Evolutionary conservation across 1,140 invertebrate species (phyloP).

Genomic region (Drosophila nikananu): DNA sequence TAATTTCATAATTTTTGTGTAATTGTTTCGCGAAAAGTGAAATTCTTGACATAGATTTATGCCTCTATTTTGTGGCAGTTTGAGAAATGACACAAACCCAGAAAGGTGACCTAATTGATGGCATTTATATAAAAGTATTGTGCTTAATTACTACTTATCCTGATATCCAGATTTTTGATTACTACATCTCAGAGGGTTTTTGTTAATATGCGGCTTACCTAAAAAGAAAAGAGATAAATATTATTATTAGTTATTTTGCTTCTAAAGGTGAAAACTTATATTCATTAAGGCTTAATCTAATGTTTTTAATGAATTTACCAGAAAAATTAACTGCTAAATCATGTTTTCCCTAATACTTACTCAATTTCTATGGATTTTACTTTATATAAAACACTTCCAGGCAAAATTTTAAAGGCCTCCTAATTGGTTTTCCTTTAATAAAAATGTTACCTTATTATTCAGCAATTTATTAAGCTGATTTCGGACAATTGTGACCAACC

Average conservation of each 20-base stretch:
- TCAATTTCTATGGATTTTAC: neutral
- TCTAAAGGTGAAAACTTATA: neutral
- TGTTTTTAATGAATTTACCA: no score
- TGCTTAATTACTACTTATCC: slow-evolving; percentile 36
- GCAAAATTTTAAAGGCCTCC: neutral
- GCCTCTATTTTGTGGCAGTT: slow-evolving; percentile 9
- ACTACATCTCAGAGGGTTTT: neutral
- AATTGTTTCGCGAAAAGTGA: slow-evolving; percentile 48
- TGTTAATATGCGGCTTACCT: slow-evolving; percentile 13
- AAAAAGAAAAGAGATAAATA: slow-evolving; percentile 25
- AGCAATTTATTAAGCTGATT: slow-evolving; percentile 9
- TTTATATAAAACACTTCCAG: neutral
- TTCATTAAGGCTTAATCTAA: neutral
- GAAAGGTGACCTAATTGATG: slow-evolving; percentile 22
- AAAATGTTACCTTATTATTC: slow-evolving; percentile 1
- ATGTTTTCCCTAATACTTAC: no score
- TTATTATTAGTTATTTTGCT: neutral
- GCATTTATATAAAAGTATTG: neutral
- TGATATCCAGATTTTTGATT: no score
- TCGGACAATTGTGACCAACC: neutral
- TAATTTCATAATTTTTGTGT: slow-evolving; percentile 48
- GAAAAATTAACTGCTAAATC: neutral
- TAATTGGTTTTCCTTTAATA: neutral
- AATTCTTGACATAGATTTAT: slow-evolving; percentile 37
- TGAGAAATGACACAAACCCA: slow-evolving; percentile 10